Percentiles rank a stretch among this genome's conserved stretches.
Conservation (phyloP, 1,140 invertebrate species). For the Drosophila biarmipes region DNA sequence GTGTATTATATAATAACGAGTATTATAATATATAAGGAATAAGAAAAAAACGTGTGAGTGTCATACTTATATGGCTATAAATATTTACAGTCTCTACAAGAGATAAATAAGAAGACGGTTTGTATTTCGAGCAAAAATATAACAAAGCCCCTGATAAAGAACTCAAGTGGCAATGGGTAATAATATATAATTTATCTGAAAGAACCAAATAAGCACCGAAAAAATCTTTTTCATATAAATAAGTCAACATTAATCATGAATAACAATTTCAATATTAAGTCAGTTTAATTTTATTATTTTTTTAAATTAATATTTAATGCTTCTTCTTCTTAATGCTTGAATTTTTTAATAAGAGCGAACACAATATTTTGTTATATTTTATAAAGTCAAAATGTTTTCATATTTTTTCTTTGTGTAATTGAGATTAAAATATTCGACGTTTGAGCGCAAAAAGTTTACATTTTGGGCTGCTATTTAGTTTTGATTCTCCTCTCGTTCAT, state of each 20-base stretch:
- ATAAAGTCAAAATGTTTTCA: not conserved
- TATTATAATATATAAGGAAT: too few relatives aligned
- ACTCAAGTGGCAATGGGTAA: not conserved
- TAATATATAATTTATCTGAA: not conserved
- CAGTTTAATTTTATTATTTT: too few relatives aligned
- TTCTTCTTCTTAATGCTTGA: too few relatives aligned
- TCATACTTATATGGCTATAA: too few relatives aligned
- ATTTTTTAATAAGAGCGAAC: too few relatives aligned
- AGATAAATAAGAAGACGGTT: too few relatives aligned
- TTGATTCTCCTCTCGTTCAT: not conserved
- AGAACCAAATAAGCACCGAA: not conserved
- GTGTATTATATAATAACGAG: too few relatives aligned
- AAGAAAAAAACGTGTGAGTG: too few relatives aligned
- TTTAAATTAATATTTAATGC: not conserved
- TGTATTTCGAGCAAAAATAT: too few relatives aligned
- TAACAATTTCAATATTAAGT: too few relatives aligned
- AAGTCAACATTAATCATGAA: too few relatives aligned
- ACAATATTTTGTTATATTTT: not conserved
- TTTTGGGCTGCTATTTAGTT: slow-evolving; percentile 20
- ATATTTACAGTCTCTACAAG: too few relatives aligned
- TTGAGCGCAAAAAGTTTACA: not conserved
- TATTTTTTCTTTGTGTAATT: not conserved
- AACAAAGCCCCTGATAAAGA: not conserved
- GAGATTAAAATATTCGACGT: slow-evolving; percentile 11
- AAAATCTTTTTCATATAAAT: not conserved